These are phyloP conservation scores for Myzus persicae DNA, from an alignment of 1,140 invertebrate genomes.

Conservation along the genomic window DNA sequence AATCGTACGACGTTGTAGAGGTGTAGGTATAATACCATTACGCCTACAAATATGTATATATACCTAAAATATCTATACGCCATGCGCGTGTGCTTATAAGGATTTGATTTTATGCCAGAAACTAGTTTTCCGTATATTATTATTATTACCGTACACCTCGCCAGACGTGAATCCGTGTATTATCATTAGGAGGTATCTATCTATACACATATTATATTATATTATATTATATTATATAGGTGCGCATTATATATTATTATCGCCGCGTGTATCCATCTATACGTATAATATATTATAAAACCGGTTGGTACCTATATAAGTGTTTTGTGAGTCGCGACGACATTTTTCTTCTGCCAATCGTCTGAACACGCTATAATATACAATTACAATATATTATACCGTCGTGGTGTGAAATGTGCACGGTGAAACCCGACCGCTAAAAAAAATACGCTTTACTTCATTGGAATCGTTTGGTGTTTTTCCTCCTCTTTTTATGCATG, in stretches of 20 bases:
- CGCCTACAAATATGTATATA: background rate
- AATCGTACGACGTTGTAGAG: background rate
- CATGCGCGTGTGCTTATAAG: background rate
- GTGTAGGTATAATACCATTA: background rate
- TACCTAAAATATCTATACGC: background rate
- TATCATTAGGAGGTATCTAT: slow-evolving; percentile 5
- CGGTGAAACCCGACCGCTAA: background rate
- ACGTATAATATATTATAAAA: background rate
- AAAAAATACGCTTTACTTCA: background rate
- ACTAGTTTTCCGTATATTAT: slow-evolving; percentile 29
- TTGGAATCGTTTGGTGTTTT: background rate
- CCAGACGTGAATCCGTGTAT: background rate
- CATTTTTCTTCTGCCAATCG: slow-evolving; percentile 21
- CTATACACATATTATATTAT: background rate
- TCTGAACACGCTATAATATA: background rate
- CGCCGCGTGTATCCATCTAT: background rate
- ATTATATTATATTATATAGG: background rate
- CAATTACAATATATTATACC: background rate
- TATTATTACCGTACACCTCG: background rate
- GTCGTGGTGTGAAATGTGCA: background rate
- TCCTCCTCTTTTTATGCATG: background rate
- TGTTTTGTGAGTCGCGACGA: background rate
- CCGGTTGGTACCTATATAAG: background rate
- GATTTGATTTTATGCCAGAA: slow-evolving; percentile 12
- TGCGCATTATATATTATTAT: background rate